A percentile compares a stretch with the other conserved stretches of the same genome.
These are phyloP conservation scores for Ophion obscuratus DNA, from an alignment of 2,888 invertebrate genomes.

Conservation along the genomic window DNA sequence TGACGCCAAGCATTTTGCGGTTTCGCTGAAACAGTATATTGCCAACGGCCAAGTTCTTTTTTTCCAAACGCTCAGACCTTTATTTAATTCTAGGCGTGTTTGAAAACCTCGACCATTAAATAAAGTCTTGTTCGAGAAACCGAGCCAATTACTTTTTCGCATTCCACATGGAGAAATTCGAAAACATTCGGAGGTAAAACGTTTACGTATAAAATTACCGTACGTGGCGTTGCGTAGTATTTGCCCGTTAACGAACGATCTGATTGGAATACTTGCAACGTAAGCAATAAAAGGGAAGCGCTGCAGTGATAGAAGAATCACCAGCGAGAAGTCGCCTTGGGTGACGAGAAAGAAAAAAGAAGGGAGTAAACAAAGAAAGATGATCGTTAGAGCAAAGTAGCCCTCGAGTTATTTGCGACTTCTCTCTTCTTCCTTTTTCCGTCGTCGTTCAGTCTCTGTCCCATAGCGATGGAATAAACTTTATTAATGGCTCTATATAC, in stretches of 20 bases:
- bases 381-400: slow-evolving; percentile 38
- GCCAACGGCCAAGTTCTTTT: neutral
- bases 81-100: neutral
- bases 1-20: too few species aligned
- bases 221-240: neutral
- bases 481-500: slow-evolving; percentile 46
- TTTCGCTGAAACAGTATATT: too few species aligned
- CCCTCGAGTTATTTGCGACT: slow-evolving; percentile 41
- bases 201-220: neutral
- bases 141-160: neutral
- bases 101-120: neutral
- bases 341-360: slow-evolving; percentile 18
- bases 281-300: slow-evolving; percentile 30
- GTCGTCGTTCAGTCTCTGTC: neutral
- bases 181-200: neutral
- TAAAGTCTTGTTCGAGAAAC: neutral
- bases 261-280: slow-evolving; percentile 18
- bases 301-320: neutral
- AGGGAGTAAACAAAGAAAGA: slow-evolving; percentile 19
- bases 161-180: neutral
- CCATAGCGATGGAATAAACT: slow-evolving; percentile 19
- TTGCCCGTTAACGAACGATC: slow-evolving; percentile 23
- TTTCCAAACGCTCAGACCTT: neutral
- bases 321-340: neutral
- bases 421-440: slow-evolving; percentile 8